phyloP scores from a whole-genome alignment of 30 jellyfish, hydroid and myxozoan species.

The Turritopsis dohrnii region DNA sequence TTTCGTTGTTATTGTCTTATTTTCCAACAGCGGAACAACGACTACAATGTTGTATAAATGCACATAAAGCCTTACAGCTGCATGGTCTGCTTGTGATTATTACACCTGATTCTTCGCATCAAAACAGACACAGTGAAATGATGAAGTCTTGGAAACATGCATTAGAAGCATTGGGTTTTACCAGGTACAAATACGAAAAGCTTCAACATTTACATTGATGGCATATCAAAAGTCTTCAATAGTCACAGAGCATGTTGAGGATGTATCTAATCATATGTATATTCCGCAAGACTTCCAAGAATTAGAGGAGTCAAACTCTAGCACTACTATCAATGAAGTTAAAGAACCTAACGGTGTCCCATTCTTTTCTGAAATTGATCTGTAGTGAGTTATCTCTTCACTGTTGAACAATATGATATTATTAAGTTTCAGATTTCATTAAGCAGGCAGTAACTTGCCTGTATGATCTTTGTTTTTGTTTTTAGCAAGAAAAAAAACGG shows the following conservation, averaged over 20 bases:
- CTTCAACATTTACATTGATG: conserved; percentile 88
- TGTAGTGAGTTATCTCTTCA: neutral
- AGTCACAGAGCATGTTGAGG: neutral
- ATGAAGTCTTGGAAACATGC: conserved; percentile 72
- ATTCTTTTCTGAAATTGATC: conserved; percentile 8
- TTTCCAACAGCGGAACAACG: conserved; percentile 75
- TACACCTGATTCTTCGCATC: conserved; percentile 84
- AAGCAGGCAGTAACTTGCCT: neutral
- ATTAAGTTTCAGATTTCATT: neutral
- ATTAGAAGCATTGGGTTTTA: conserved; percentile 53
- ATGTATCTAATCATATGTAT: conserved; percentile 35
- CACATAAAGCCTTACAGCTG: conserved; percentile 38
- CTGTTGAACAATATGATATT: too few relatives aligned
- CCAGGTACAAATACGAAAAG: conserved; percentile 55
- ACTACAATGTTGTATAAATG: conserved; percentile 62
- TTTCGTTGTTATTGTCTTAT: conserved; percentile 61
- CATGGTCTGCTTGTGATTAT: conserved; percentile 55
- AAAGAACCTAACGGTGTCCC: neutral
- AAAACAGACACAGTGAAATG: conserved; percentile 56
- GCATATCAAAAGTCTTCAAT: conserved; percentile 52
- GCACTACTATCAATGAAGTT: neutral
- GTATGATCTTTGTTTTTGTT: neutral
- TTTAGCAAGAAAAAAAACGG: neutral
- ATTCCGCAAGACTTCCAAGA: conserved; percentile 80
- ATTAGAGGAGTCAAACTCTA: neutral